Evolutionary conservation across 2,797 vertebrate species (phyloP).

Genomic region (Myotis daubentonii): DNA sequence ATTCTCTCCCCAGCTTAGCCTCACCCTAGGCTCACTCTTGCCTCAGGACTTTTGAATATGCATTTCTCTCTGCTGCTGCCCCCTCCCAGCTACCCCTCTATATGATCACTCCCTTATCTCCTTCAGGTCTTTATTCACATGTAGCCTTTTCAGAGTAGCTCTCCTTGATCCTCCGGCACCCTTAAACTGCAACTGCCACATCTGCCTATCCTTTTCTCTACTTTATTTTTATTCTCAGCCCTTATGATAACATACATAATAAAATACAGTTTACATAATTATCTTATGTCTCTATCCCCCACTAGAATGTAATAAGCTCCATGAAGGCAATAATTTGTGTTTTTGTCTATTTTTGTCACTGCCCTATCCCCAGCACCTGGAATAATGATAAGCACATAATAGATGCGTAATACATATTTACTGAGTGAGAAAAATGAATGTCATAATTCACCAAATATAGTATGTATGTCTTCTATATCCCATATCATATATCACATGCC

Average conservation of each 20-base stretch:
- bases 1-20: neutral
- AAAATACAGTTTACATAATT: constrained; percentile 49
- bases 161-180: neutral
- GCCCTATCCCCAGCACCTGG: neutral
- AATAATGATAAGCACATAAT: constrained; percentile 3
- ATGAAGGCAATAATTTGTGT: constrained; percentile 39
- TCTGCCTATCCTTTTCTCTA: neutral
- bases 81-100: neutral
- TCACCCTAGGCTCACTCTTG: neutral
- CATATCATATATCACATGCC: neutral
- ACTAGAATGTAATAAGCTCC: constrained; percentile 44
- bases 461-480: neutral
- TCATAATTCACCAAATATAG: neutral
- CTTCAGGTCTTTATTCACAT: constrained; percentile 30
- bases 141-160: neutral
- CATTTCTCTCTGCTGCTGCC: neutral
- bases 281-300: neutral
- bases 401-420: neutral
- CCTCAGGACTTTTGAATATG: neutral
- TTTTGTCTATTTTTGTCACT: constrained; percentile 35
- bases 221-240: constrained; percentile 51
- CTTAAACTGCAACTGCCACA: neutral
- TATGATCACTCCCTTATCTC: neutral
- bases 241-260: constrained; percentile 31
- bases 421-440: constrained; percentile 8